Conservation (phyloP, 2,797 vertebrate species). For the Chelidonichthys spinosus region DNA sequence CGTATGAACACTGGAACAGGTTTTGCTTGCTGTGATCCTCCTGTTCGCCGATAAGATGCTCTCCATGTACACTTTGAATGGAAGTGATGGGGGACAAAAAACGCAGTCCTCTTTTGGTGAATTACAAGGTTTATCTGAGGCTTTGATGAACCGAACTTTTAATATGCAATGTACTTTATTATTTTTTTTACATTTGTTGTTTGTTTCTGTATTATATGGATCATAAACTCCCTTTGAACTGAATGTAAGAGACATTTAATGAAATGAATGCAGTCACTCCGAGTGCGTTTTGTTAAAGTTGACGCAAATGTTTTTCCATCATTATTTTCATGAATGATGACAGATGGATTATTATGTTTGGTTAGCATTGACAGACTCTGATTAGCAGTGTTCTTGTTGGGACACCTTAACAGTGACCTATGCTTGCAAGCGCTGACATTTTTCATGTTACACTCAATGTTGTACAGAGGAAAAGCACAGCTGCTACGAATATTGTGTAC, state of each 20-base stretch:
- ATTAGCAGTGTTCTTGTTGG: not conserved
- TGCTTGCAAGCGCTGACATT: not conserved
- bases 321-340: not conserved
- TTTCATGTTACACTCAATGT: not conserved
- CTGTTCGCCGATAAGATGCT: not conserved
- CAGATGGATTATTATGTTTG: too few relatives aligned
- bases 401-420: not conserved
- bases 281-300: not conserved
- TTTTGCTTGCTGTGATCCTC: not conserved
- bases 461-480: not conserved
- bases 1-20: not conserved
- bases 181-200: not conserved
- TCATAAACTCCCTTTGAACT: not conserved
- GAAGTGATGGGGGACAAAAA: not conserved
- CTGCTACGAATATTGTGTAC: not conserved
- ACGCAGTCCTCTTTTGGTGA: too few relatives aligned
- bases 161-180: not conserved
- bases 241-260: not conserved
- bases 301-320: not conserved
- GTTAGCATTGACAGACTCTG: too few relatives aligned
- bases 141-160: not conserved
- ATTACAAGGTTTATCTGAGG: not conserved
- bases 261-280: not conserved
- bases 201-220: not conserved
- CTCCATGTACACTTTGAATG: not conserved